Evolutionary conservation across 2,888 invertebrate genomes (phyloP), one percentile per base, ranked within the genome.

Genomic region (Acholoe squamosa): DNA sequence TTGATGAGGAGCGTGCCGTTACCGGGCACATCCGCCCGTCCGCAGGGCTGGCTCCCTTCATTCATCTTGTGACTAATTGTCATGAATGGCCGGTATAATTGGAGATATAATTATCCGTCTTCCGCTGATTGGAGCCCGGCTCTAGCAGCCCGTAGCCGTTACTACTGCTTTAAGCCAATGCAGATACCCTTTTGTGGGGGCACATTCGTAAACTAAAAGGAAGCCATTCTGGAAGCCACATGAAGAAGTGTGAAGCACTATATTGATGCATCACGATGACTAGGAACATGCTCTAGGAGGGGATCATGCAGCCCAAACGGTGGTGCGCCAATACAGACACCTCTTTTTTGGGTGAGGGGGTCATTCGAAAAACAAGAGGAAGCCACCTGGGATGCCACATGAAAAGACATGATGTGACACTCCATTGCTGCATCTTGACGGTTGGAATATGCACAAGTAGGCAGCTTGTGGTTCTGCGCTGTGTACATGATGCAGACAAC

Each of bases 11-110:
- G 43, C 84, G 84, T 84, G 84, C 84, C 84, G 84, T 84, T 84
- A 84, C 84, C 84, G n/a, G 51, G 84, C 34, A 51, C 51, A 84
- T 84, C 84, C 34, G 84, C 25, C 84, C 84, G 34, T 84, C 43
- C 34, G 10, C n/a, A 31, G 43, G 43, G 43, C 51, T 51, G 19
- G n/a, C 84, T 16, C 84, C 43, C 25, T 84, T 84, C 84, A 84
- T 84, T 84, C 84, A 84, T 84, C 84, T 84, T 51, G 43, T 84
- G 43, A 84, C 84, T 84, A 84, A 84, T 84, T 84, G 84, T 84
- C 84, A 84, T 84, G 84, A 84, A 84, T 84, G 84, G 84, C 84
- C 84, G 43, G 84, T 51, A 84, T 84, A 84, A 84, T 84, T 84
- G 84, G 43, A 51, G 84, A 34, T 84, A 84, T 84, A 84, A 84